Conservation (phyloP, 1,140 invertebrate species). For the Philopotamus ludificatus region DNA sequence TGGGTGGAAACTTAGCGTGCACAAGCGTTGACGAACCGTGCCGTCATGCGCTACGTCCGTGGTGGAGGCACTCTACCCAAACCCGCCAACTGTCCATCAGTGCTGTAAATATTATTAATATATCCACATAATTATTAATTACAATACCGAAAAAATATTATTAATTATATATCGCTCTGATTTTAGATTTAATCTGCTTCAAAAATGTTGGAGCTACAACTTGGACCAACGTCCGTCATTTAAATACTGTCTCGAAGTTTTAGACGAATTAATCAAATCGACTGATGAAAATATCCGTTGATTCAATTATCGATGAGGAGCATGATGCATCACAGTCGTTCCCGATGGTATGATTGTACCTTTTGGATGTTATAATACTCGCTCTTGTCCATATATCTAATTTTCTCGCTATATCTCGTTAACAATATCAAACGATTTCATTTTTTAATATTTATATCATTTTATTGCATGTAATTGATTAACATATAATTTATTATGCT, state of each 20-base stretch:
- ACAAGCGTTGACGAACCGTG: constrained; percentile 84
- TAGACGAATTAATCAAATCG: constrained; percentile 56
- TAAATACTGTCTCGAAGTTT: constrained; percentile 67
- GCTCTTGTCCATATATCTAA: background rate
- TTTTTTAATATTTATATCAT: background rate
- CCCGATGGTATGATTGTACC: constrained; percentile 52
- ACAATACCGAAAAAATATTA: background rate
- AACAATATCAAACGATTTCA: background rate
- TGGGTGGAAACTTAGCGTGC: constrained; percentile 90
- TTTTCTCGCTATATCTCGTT: background rate
- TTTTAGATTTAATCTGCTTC: constrained; percentile 74
- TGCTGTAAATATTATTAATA: constrained; percentile 1
- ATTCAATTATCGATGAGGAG: constrained; percentile 44
- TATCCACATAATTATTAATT: background rate
- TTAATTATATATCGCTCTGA: background rate
- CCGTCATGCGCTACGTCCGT: constrained; percentile 86
- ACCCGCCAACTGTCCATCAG: constrained; percentile 81
- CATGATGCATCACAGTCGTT: constrained; percentile 52
- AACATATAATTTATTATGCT: background rate
- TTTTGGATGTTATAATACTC: background rate
- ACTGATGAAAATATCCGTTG: constrained; percentile 46
- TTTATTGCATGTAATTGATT: constrained; percentile 2
- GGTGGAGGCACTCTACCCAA: constrained; percentile 78
- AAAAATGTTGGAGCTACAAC: constrained; percentile 76
- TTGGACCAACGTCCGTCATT: constrained; percentile 77